These are phyloP conservation scores for Mallotus villosus DNA, from an alignment of 2,797 vertebrate genomes.

Conservation along the genomic window DNA sequence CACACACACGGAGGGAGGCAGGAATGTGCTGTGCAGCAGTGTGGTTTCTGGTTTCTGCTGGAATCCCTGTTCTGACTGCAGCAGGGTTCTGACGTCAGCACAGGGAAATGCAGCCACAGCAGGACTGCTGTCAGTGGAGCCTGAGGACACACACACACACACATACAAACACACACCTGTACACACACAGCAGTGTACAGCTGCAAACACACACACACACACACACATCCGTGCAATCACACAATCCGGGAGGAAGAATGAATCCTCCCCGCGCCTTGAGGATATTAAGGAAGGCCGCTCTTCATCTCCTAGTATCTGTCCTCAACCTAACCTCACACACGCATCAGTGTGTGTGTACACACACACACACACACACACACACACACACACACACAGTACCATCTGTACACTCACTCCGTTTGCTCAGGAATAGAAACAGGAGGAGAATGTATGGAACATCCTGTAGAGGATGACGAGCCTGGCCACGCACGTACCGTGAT, in stretches of 20 bases:
- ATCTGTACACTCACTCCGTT: background rate
- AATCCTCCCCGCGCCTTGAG: too few relatives aligned
- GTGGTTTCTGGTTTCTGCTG: conserved; percentile 42
- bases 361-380: too few relatives aligned
- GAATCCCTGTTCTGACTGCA: conserved; percentile 60
- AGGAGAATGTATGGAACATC: background rate
- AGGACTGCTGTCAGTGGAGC: conserved; percentile 41
- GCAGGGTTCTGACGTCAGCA: conserved; percentile 54
- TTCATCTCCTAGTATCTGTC: conserved; percentile 20
- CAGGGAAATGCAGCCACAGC: conserved; percentile 58
- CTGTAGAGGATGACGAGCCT: background rate
- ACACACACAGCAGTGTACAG: conserved; percentile 6
- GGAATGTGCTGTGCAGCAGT: conserved; percentile 39
- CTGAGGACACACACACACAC: conserved; percentile 22
- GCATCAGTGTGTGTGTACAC: too few relatives aligned
- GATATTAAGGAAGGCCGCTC: too few relatives aligned
- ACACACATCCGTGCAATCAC: background rate
- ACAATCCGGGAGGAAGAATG: too few relatives aligned
- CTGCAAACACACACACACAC: background rate
- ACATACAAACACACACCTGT: conserved; percentile 21
- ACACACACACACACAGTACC: background rate
- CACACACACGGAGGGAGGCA: background rate
- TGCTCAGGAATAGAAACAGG: background rate
- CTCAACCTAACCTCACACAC: conserved; percentile 28
- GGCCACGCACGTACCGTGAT: background rate